Conservation (phyloP, 2,888 invertebrate species). For the Lithophane semibrunnea region DNA sequence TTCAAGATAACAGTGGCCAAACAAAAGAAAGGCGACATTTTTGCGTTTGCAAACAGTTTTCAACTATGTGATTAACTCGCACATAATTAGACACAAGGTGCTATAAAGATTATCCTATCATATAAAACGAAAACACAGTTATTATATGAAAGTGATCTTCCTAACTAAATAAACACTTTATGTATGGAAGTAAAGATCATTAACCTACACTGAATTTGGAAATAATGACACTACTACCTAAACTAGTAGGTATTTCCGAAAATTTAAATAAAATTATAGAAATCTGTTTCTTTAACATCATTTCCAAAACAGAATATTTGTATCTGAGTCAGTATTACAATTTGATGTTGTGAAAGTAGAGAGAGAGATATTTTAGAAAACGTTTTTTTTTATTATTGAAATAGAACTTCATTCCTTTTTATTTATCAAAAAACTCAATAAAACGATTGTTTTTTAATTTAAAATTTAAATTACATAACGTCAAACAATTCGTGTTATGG, state of each 20-base stretch:
- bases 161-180: conserved; percentile 23
- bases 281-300: neutral
- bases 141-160: neutral
- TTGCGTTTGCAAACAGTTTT: neutral
- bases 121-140: conserved; percentile 6
- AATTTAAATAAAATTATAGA: neutral
- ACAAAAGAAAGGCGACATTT: neutral
- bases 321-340: neutral
- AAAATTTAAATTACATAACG: neutral
- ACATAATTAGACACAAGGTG: neutral
- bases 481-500: neutral
- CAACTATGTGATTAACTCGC: neutral
- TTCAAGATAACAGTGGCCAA: neutral
- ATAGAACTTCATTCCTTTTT: neutral
- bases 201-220: conserved; percentile 26
- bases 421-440: neutral
- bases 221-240: neutral
- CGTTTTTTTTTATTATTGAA: neutral
- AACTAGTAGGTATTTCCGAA: neutral
- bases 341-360: no score
- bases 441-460: neutral
- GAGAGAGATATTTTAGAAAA: neutral
- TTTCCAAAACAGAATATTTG: neutral
- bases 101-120: no score
- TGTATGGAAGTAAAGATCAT: conserved; percentile 5